phyloP scores from a whole-genome alignment of 2,888 invertebrate species.

The Spilosoma lubricipeda region DNA sequence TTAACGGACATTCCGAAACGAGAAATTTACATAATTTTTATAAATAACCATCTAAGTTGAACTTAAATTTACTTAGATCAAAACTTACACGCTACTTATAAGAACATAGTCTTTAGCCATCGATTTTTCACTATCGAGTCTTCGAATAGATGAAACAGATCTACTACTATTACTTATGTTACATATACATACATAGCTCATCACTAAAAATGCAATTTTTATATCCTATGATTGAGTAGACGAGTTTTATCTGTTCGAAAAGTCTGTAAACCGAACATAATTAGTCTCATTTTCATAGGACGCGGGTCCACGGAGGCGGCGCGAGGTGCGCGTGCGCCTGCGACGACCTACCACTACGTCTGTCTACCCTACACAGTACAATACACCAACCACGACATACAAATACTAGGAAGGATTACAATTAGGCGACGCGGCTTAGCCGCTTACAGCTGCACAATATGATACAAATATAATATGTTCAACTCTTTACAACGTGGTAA shows the following conservation, averaged over 20 bases:
- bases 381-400: conserved; percentile 74
- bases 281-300: conserved; percentile 74
- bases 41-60: conserved; percentile 83
- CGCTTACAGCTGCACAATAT: conserved; percentile 83
- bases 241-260: conserved; percentile 85
- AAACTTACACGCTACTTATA: conserved; percentile 74
- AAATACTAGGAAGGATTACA: conserved; percentile 82
- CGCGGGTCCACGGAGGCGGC: conserved; percentile 56
- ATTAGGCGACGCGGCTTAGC: conserved; percentile 79
- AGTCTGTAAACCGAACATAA: conserved; percentile 79
- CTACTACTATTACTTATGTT: conserved; percentile 79
- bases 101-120: conserved; percentile 84
- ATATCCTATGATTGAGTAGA: conserved; percentile 85
- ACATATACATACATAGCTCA: conserved; percentile 82
- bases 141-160: conserved; percentile 86
- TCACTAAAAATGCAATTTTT: conserved; percentile 85
- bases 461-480: conserved; percentile 74
- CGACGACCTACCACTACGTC: conserved; percentile 46
- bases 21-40: conserved; percentile 80
- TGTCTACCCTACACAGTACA: conserved; percentile 65
- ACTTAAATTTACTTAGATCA: conserved; percentile 78
- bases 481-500: conserved; percentile 84
- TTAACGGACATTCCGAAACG: conserved; percentile 76
- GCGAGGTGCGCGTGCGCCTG: conserved; percentile 39
- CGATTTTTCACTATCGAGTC: conserved; percentile 81